Base-by-base conservation (phyloP, 2,113 vertebrate species). In the Lycaon pictus region DNA sequence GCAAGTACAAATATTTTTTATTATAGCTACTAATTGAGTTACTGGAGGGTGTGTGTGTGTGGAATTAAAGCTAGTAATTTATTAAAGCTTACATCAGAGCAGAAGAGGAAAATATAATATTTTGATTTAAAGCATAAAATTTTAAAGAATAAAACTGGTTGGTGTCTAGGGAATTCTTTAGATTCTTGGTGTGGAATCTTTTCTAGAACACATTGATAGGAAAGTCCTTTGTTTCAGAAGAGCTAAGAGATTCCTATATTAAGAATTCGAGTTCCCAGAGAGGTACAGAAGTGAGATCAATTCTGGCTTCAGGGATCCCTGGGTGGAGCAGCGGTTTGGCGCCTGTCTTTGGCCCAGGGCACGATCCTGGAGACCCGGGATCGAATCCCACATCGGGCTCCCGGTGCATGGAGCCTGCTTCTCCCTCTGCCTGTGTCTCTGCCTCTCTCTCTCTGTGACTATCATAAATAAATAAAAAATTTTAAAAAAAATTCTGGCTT, bases 151-250 rank as follows among this genome's bases (percentile, higher is more conserved):
- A 83, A 94, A 94, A 60, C 29, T 72, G 48, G 56, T 92, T 48
- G 53, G 29, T 84, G 0, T 71, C 63, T 56, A 71, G 91, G 76
- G 55, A 93, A 87, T 90, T 90, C 43, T 84, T 13, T 20, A 92
- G 82, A 76, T 62, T 80, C 77, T 82, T 93, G 95, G n/a, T 32
- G 51, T n/a, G 80, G 60, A 74, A 58, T 86, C 23, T 87, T 95
- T 80, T 48, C 48, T 92, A 69, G 65, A 88, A 69, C 10, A 51
- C 71, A 85, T 48, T 86, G 37, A 60, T 67, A 87, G 22, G 27
- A 81, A 76, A 67, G 12, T n/a, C 80, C 27, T 77, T 20, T 80
- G 37, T 89, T 92, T 92, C 43, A 76, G 58, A 51, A 69, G 58
- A 90, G 35, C 11, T 35, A 27, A 88, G 63, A 58, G 23, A 79